Percentiles rank a stretch among this genome's conserved stretches.
These are phyloP conservation scores for Xestia c-nigrum DNA, from an alignment of 2,888 invertebrate species.

Conservation along the genomic window DNA sequence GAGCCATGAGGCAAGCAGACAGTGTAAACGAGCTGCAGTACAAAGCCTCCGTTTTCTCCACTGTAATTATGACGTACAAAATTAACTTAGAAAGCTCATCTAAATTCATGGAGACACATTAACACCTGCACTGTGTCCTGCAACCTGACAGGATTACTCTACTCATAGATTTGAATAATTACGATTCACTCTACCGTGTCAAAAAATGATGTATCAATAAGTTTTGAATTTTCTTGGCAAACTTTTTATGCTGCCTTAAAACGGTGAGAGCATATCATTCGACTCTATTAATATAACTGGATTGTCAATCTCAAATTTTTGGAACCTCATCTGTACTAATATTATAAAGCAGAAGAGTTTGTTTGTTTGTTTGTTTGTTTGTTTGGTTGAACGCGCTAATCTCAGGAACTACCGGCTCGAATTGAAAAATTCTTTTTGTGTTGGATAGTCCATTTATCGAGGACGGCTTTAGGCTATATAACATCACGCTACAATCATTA, in stretches of 20 bases:
- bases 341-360: no score
- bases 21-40: neutral
- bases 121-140: neutral
- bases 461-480: no score
- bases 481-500: no score
- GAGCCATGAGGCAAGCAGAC: neutral
- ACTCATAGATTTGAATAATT: neutral
- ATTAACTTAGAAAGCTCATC: slow-evolving; percentile 5
- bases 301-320: neutral
- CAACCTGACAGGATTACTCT: neutral
- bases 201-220: neutral
- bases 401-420: no score
- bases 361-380: no score
- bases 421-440: no score
- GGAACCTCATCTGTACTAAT: no score
- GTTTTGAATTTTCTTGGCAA: neutral
- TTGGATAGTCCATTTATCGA: no score
- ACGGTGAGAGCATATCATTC: neutral
- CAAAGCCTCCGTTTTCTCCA: neutral
- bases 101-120: neutral
- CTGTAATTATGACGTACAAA: neutral
- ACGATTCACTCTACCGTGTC: neutral
- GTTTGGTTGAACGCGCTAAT: no score
- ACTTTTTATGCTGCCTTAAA: neutral
- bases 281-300: neutral